Conservation (phyloP, 1,140 invertebrate species). For the Rhopalosiphum maidis region DNA sequence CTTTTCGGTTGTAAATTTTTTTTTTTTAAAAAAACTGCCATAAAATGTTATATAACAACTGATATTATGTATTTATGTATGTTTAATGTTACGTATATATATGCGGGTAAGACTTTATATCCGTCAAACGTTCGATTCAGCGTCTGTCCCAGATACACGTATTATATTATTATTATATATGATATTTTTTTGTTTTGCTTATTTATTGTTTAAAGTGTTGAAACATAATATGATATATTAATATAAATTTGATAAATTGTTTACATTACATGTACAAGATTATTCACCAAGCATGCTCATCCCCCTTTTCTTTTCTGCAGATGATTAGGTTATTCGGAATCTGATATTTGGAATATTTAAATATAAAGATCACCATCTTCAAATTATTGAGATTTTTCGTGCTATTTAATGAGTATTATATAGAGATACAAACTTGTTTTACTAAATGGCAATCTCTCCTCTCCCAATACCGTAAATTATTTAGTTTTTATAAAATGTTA, state of each 20-base stretch:
- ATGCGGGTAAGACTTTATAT: neutral
- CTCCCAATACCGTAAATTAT: too few relatives aligned
- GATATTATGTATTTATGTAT: conserved; percentile 1
- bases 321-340: too few relatives aligned
- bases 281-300: too few relatives aligned
- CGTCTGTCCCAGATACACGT: neutral
- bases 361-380: too few relatives aligned
- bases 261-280: neutral
- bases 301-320: too few relatives aligned
- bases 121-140: neutral
- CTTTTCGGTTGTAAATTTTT: neutral
- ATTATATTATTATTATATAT: neutral
- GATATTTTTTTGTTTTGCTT: too few relatives aligned
- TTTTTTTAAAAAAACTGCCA: neutral
- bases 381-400: too few relatives aligned
- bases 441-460: too few relatives aligned
- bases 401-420: too few relatives aligned
- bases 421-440: too few relatives aligned
- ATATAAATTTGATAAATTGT: neutral
- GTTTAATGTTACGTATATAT: neutral
- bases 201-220: neutral
- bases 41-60: neutral
- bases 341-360: too few relatives aligned
- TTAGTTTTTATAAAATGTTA: too few relatives aligned
- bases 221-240: neutral